These are phyloP conservation scores for Pogonomyrmex barbatus DNA, from an alignment of 1,140 invertebrate genomes.

Conservation along the genomic window DNA sequence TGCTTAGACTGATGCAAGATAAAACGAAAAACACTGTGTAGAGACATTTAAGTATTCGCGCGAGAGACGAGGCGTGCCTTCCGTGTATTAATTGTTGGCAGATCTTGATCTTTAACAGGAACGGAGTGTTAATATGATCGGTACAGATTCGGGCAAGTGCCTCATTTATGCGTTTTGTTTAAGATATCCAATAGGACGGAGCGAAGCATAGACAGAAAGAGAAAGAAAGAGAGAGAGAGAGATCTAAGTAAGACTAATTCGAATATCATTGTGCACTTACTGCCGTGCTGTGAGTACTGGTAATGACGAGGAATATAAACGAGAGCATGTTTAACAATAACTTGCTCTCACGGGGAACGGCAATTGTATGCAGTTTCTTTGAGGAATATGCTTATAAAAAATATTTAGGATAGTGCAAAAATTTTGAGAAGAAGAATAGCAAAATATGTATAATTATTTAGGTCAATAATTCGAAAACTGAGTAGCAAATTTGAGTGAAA, in stretches of 20 bases:
- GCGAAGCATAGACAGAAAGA: conserved; percentile 59
- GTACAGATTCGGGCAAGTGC: conserved; percentile 75
- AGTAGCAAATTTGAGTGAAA: neutral
- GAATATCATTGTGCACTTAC: conserved; percentile 76
- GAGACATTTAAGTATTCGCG: conserved; percentile 79
- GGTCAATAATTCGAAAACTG: neutral
- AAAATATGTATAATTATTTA: conserved; percentile 1
- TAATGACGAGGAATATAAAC: conserved; percentile 57
- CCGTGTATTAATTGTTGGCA: conserved; percentile 86
- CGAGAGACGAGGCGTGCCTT: conserved; percentile 86
- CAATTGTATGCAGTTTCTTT: conserved; percentile 59
- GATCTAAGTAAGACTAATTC: conserved; percentile 80
- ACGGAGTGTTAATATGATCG: conserved; percentile 58
- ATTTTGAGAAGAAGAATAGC: neutral
- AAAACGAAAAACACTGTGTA: conserved; percentile 76
- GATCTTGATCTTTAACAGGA: conserved; percentile 81
- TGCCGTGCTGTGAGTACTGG: conserved; percentile 76
- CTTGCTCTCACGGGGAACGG: conserved; percentile 6
- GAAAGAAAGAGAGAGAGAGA: conserved; percentile 74
- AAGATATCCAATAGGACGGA: conserved; percentile 62
- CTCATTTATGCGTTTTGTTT: conserved; percentile 76
- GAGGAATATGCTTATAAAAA: conserved; percentile 62
- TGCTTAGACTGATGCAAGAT: conserved; percentile 80
- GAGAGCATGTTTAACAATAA: conserved; percentile 48
- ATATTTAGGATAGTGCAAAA: neutral